These are phyloP conservation scores for Sepioteuthis lessoniana DNA, from an alignment of 2,888 invertebrate species.

Conservation along the genomic window DNA sequence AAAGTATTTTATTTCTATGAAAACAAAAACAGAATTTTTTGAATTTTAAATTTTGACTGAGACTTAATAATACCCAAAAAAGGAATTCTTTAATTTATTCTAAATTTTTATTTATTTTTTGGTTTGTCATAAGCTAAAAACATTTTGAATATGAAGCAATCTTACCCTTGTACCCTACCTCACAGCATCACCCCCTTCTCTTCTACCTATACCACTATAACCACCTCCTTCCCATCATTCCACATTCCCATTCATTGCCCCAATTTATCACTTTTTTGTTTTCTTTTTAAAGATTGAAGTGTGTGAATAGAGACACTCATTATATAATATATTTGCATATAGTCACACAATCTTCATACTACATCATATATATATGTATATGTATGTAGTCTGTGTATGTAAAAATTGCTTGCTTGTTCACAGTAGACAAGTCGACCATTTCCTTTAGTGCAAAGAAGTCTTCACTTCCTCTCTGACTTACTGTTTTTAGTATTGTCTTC, in stretches of 20 bases:
- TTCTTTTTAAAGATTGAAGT: not conserved
- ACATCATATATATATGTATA: not conserved
- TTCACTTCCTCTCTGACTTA: not conserved
- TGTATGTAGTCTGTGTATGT: not conserved
- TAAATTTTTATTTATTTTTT: not conserved
- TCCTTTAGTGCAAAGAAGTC: conserved; percentile 21
- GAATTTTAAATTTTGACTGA: not conserved
- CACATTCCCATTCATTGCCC: not conserved
- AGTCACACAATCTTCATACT: not conserved
- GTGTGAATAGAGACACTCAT: conserved; percentile 25
- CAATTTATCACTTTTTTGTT: not conserved
- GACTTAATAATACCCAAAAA: not conserved
- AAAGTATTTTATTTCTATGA: not conserved
- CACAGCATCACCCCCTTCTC: not conserved
- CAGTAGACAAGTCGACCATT: not conserved
- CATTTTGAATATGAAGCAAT: not conserved
- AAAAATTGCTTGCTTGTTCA: not conserved
- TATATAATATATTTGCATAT: not conserved
- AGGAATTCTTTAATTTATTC: conserved; percentile 4
- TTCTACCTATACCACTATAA: not conserved
- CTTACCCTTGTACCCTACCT: not conserved
- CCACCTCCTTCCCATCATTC: not conserved
- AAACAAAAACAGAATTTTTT: not conserved
- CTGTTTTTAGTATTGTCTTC: conserved; percentile 2
- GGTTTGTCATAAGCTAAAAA: not conserved